phyloP scores from a whole-genome alignment of 2,888 invertebrate genomes.

The Leucozona laternaria region DNA sequence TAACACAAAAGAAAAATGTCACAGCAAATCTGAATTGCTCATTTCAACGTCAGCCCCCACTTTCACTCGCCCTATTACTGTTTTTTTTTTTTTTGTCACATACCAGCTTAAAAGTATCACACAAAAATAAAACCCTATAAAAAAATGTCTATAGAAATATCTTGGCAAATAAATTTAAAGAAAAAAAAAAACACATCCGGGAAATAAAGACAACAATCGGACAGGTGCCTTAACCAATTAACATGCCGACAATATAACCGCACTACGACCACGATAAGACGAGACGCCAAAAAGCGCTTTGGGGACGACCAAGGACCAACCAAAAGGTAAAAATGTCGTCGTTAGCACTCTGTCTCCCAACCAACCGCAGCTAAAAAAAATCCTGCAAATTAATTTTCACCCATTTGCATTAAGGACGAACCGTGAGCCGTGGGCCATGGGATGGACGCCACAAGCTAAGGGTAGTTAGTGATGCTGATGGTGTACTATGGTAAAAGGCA shows the following conservation, averaged over 20 bases:
- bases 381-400: constrained; percentile 72
- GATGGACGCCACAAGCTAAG: neutral
- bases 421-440: no score
- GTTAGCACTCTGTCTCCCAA: constrained; percentile 65
- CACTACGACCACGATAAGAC: constrained; percentile 52
- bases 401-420: constrained; percentile 69
- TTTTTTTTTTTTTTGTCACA: neutral
- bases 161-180: constrained; percentile 25
- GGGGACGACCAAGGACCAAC: constrained; percentile 25
- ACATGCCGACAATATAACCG: constrained; percentile 65
- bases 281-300: constrained; percentile 33
- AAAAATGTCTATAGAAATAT: constrained; percentile 12
- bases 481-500: constrained; percentile 20
- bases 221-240: constrained; percentile 74
- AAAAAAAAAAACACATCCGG: constrained; percentile 19
- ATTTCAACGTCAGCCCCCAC: neutral
- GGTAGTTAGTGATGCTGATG: constrained; percentile 68
- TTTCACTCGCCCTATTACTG: neutral
- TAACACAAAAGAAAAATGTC: constrained; percentile 9
- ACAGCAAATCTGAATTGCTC: constrained; percentile 19
- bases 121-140: constrained; percentile 20
- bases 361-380: constrained; percentile 34
- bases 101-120: constrained; percentile 36
- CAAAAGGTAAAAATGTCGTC: constrained; percentile 68
- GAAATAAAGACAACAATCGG: constrained; percentile 72